These are phyloP conservation scores for Pentamera pediparva DNA, from an alignment of 53 echinoderm and acorn worm genomes.

Conservation along the genomic window DNA sequence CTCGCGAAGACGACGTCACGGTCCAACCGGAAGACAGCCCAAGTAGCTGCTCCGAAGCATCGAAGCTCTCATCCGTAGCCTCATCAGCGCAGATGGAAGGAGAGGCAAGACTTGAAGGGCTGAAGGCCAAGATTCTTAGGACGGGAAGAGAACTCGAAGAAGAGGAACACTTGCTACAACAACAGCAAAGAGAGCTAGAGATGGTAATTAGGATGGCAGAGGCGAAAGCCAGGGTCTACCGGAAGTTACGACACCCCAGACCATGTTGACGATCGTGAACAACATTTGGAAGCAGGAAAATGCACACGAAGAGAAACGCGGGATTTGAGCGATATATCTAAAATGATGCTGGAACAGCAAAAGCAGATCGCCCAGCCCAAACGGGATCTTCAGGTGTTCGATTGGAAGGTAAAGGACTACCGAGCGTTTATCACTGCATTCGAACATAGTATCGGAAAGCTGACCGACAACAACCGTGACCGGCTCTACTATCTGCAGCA, in stretches of 20 bases:
- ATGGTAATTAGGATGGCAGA: neutral
- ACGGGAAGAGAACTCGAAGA: neutral
- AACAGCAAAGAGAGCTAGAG: slow-evolving; percentile 6
- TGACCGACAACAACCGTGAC: slow-evolving; percentile 42
- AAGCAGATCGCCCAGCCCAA: neutral
- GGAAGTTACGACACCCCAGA: neutral
- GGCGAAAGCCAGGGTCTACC: slow-evolving; percentile 4
- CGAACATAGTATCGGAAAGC: slow-evolving; percentile 14
- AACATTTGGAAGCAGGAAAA: too few relatives aligned
- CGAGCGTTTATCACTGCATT: slow-evolving; percentile 29
- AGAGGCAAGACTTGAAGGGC: neutral
- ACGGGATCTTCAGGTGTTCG: neutral
- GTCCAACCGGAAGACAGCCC: neutral
- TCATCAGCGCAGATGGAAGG: neutral
- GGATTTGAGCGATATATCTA: slow-evolving; percentile 9
- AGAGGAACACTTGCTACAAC: neutral
- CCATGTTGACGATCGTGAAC: too few relatives aligned
- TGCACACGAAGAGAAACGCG: too few relatives aligned
- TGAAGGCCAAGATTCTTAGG: slow-evolving; percentile 6
- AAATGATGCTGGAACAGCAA: slow-evolving; percentile 10
- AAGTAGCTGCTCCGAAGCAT: neutral
- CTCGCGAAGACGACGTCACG: neutral
- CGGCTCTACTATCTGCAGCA: slow-evolving; percentile 53
- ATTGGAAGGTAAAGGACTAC: neutral
- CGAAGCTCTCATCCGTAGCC: neutral